Evolutionary conservation across 2,797 vertebrate species (phyloP), one percentile per base, ranked within the genome.

Genomic region (Sebastolobus altivelis): DNA sequence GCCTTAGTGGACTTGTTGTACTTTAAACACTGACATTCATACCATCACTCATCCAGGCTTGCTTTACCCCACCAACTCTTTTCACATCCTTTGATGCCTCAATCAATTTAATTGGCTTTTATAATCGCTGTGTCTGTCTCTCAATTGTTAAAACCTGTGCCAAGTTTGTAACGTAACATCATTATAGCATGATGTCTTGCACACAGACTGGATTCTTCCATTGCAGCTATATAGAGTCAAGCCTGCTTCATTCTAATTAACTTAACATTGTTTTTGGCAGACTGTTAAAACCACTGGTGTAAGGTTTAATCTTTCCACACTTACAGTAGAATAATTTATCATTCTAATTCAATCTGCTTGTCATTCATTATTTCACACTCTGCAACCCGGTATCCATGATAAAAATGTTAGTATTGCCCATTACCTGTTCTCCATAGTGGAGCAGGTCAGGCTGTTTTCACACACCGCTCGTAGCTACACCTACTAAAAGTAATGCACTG

Each of bases 81-180:
- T 13, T 33, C 37, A 60, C 37, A 35, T 63, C 12, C 6, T 59
- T 66, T 67, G 37, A 67, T 5, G n/a, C 40, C 18, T 54, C 40
- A 76, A 20, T 65, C 49, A 18, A 59, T 65, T 62, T 4, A 63
- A 40, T 29, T 68, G 12, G 20, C 63, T 33, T 43, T 77, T 37
- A 29, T 38, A 31, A 46, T 66, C 1, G 12, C 20, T 52, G 33
- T 38, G n/a, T 68, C n/a, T 63, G 38, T 27, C 54, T 25, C 27
- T 59, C 12, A 25, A 37, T 62, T 38, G 38, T 55, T 14, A 49
- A 13, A 40, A 58, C 16, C 63, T 8, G 37, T 52, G 75, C 72
- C 56, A 71, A 49, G 59, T 74, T 56, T 62, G 13, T 43, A 38
- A 16, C 10, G 16, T 33, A 69, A 29, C 18, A n/a, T 4, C 49